These are phyloP conservation scores for Drosophila aff. DNA, from an alignment of 1,140 invertebrate genomes.

Conservation along the genomic window DNA sequence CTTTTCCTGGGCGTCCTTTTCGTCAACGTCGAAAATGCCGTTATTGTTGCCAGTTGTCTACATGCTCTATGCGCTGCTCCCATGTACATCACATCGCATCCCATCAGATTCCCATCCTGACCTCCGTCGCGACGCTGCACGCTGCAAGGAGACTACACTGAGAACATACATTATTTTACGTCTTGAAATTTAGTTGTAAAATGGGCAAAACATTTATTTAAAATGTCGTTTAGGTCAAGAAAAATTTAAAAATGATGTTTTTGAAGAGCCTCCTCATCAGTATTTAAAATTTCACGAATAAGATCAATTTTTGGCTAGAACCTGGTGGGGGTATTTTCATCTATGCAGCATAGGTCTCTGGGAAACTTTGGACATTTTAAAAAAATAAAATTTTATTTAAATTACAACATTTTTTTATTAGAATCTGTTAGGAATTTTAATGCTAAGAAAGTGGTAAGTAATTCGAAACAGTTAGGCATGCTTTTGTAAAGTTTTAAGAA, in stretches of 20 bases:
- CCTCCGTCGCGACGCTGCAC: constrained; percentile 10
- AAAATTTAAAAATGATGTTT: background rate
- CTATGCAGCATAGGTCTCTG: too few species aligned
- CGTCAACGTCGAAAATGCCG: constrained; percentile 82
- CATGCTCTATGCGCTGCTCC: constrained; percentile 61
- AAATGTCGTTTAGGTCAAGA: too few species aligned
- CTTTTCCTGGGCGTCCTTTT: constrained; percentile 67
- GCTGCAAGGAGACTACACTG: background rate
- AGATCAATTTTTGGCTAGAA: background rate
- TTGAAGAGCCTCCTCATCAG: background rate
- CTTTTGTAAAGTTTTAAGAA: too few species aligned
- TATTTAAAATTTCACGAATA: too few species aligned
- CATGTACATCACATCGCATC: constrained; percentile 40
- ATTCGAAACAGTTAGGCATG: too few species aligned
- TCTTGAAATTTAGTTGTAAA: too few species aligned
- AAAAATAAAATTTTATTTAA: background rate
- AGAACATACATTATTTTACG: background rate
- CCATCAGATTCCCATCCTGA: constrained; percentile 9
- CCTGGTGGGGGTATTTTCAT: background rate
- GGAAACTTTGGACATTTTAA: background rate
- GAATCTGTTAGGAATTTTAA: background rate
- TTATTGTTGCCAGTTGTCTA: constrained; percentile 82
- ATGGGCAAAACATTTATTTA: background rate
- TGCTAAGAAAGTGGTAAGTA: too few species aligned
- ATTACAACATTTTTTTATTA: background rate